Conservation (phyloP, 2,797 vertebrate genomes). For the Cryptoprocta ferox region DNA sequence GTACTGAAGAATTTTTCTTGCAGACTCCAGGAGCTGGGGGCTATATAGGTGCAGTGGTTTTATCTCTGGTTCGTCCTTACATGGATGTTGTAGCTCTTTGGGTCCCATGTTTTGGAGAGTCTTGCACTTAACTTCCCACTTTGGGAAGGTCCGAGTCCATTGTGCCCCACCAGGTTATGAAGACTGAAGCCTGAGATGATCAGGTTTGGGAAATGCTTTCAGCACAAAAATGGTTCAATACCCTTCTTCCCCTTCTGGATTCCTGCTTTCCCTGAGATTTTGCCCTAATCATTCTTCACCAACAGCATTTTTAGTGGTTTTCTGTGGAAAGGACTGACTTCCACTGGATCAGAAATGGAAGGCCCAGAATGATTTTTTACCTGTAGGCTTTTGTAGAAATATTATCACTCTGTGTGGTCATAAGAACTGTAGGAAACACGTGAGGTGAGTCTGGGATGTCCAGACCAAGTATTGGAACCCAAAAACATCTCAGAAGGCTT, state of each 20-base stretch:
- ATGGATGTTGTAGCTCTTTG: background rate
- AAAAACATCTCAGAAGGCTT: background rate
- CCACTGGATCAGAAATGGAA: background rate
- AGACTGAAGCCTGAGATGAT: background rate
- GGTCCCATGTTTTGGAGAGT: background rate
- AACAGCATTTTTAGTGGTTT: background rate
- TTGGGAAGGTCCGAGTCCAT: too few species aligned
- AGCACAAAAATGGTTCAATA: background rate
- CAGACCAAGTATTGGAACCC: background rate
- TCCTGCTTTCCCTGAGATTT: background rate
- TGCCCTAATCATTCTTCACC: background rate
- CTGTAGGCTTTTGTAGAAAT: background rate
- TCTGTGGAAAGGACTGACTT: background rate
- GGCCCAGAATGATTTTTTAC: background rate
- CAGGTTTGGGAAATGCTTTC: background rate
- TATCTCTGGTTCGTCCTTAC: background rate
- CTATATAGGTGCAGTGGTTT: accelerated
- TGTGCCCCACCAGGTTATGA: background rate
- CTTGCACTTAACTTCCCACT: background rate
- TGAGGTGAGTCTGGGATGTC: background rate
- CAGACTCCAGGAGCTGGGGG: background rate
- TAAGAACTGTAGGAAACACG: background rate
- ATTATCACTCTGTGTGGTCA: background rate
- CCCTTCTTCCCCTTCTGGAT: background rate
- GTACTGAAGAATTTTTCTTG: background rate